Evolutionary conservation across 2,888 invertebrate genomes (phyloP), one percentile per base, ranked within the genome.

Genomic region (Diaperis boleti): DNA sequence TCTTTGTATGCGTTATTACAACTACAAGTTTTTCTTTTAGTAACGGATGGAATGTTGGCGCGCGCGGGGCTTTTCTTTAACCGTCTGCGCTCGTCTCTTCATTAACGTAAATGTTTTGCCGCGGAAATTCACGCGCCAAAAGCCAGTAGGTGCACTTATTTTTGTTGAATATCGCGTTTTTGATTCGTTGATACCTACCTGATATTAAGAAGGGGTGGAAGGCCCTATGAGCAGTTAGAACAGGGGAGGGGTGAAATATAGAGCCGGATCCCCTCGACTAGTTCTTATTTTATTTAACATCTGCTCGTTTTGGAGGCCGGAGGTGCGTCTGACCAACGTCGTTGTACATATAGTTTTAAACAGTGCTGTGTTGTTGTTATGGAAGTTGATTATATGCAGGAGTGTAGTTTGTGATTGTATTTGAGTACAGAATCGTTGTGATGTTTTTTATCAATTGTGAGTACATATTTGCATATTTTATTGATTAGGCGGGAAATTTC

Each of bases 241-340:
- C 2, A 63, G 55, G 50, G 56, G 65, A 59, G 65, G 64, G 68
- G 64, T 59, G 61, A 67, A 65, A 64, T 65, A 66, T 54, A 42
- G 45, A 37, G 50, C 61, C 64, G 59, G 59, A 64, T 67, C 65
- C 66, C 66, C 66, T 64, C 66, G 70, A 71, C 71, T 70, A 72
- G 73, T 72, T 71, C 72, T 72, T 71, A 74, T 73, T 75, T 75
- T 74, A 73, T 74, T 72, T 69, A 74, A 72, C 74, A 75, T 72
- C 75, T 74, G 74, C 73, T 71, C 68, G 68, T 65, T 72, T 59
- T 65, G 65, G 66, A 69, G 68, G 70, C 68, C 68, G 73, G 72
- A 73, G 71, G 70, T 72, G 70, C 37, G 60, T 8, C 14, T 39
- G 68, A 62, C 62, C 62, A 39, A 52, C n/a, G 49, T 49, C 6